Percentiles rank a stretch among this genome's conserved stretches.
phyloP scores from a whole-genome alignment of 2,113 vertebrate species.

The Takifugu bimaculatus region DNA sequence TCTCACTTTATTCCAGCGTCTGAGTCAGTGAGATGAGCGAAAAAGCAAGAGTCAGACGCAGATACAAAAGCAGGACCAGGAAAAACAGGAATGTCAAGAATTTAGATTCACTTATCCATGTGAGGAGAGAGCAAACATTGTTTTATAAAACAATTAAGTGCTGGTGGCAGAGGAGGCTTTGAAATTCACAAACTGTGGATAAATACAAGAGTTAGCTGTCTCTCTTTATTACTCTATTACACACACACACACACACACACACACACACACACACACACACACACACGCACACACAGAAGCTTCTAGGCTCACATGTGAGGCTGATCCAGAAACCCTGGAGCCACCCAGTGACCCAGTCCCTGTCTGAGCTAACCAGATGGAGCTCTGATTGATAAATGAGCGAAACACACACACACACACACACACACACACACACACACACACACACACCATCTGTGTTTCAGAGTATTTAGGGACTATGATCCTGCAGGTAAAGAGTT shows the following conservation, averaged over 20 bases:
- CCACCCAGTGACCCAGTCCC: slow-evolving; percentile 41
- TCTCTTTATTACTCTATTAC: neutral
- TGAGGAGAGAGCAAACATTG: no score
- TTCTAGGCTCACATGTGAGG: slow-evolving; percentile 12
- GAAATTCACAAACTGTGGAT: no score
- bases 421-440: slow-evolving; percentile 15
- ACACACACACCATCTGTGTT: slow-evolving; percentile 45
- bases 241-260: slow-evolving; percentile 1
- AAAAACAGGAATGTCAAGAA: no score
- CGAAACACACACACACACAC: slow-evolving; percentile 12
- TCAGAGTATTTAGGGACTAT: slow-evolving; percentile 9
- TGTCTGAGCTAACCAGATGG: slow-evolving; percentile 54
- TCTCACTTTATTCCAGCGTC: no score
- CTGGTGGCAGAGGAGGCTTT: no score
- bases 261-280: neutral
- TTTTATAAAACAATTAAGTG: no score
- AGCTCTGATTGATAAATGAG: slow-evolving; percentile 58
- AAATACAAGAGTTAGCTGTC: neutral
- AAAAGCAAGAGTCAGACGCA: no score
- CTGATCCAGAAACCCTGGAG: slow-evolving; percentile 32
- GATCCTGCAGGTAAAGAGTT: slow-evolving; percentile 37
- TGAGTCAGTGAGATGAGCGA: no score
- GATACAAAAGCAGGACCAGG: no score
- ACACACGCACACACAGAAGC: neutral
- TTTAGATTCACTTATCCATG: no score